Evolutionary conservation across 2,113 vertebrate species (phyloP).

Genomic region (Euleptes europaea): DNA sequence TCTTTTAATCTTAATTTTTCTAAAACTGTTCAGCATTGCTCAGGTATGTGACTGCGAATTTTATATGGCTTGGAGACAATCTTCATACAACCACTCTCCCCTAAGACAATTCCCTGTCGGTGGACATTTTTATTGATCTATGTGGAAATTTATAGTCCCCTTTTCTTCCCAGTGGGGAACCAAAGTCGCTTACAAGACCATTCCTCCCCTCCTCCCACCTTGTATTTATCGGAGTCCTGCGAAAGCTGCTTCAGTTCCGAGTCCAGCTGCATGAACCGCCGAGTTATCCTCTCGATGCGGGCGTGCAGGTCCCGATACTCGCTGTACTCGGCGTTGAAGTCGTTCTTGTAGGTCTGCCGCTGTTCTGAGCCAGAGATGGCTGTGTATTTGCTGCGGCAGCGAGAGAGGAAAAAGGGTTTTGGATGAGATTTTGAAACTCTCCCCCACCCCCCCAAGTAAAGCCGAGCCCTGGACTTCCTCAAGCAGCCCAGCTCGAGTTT

Average conservation of each 20-base stretch:
- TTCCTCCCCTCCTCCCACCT: constrained; percentile 74
- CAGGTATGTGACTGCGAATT: too few relatives aligned
- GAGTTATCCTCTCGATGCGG: constrained; percentile 92
- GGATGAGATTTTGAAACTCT: neutral
- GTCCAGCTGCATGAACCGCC: constrained; percentile 92
- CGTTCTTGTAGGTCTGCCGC: constrained; percentile 94
- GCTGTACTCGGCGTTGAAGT: constrained; percentile 94
- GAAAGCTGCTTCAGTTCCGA: constrained; percentile 90
- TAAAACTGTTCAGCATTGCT: too few relatives aligned
- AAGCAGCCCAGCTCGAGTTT: neutral
- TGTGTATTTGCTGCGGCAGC: constrained; percentile 83
- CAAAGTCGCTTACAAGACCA: too few relatives aligned
- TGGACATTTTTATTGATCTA: too few relatives aligned
- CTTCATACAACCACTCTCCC: too few relatives aligned
- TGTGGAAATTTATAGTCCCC: too few relatives aligned
- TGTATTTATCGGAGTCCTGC: constrained; percentile 92
- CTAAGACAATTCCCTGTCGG: too few relatives aligned
- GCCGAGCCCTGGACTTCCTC: too few relatives aligned
- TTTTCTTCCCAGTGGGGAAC: too few relatives aligned
- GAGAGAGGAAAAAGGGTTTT: neutral
- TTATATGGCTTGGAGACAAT: too few relatives aligned
- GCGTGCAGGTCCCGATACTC: constrained; percentile 93
- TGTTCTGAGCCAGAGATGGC: constrained; percentile 91
- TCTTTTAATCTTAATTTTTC: too few relatives aligned
- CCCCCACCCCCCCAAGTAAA: accelerated